A percentile compares a stretch with the other conserved stretches of the same genome.
Evolutionary conservation across 2,888 invertebrate species (phyloP).

Genomic region (Stenurella melanura): DNA sequence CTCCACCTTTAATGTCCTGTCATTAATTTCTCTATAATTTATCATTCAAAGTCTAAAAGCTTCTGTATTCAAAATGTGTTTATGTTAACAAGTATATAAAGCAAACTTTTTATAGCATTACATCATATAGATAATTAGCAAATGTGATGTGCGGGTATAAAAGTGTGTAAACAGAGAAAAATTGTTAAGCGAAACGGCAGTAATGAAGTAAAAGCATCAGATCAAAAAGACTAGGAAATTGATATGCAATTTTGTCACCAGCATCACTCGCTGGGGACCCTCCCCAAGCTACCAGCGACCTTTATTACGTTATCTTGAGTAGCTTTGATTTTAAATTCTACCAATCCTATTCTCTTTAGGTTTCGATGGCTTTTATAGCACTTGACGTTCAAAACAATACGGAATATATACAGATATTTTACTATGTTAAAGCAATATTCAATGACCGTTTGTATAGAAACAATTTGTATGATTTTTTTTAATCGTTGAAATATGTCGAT

Average conservation of each 20-base stretch:
- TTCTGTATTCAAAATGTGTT: neutral
- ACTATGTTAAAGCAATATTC: constrained; percentile 3
- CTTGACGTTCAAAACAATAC: constrained; percentile 44
- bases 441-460: neutral
- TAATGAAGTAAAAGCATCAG: constrained; percentile 62
- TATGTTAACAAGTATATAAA: constrained; percentile 29
- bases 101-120: constrained; percentile 40
- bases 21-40: too few relatives aligned
- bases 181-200: constrained; percentile 50
- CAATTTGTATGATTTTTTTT: neutral
- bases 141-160: constrained; percentile 53
- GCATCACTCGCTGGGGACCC: constrained; percentile 48
- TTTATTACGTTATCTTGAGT: constrained; percentile 64
- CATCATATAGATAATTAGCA: constrained; percentile 43
- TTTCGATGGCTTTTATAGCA: constrained; percentile 51
- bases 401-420: constrained; percentile 13
- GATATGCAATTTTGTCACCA: constrained; percentile 67
- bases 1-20: too few relatives aligned
- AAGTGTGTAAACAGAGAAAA: constrained; percentile 56
- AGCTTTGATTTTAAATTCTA: constrained; percentile 68
- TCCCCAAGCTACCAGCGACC: constrained; percentile 46
- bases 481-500: neutral
- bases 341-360: constrained; percentile 59
- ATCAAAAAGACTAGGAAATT: constrained; percentile 66
- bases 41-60: neutral